Conservation (phyloP, 2,113 vertebrate species). For the Dasyurus viverrinus region DNA sequence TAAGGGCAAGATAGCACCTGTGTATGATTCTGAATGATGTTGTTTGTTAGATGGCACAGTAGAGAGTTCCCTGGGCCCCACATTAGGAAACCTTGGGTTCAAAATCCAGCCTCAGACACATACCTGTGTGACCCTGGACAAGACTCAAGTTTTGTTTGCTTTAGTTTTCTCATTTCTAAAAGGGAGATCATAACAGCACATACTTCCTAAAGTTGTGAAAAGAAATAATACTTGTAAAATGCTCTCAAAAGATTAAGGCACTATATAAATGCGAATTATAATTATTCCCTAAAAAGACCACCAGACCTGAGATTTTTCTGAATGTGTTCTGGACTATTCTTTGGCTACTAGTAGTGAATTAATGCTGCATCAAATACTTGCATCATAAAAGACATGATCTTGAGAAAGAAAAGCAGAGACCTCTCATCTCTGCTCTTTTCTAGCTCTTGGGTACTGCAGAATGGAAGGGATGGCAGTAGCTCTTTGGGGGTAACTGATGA, state of each 20-base stretch:
- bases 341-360: not conserved
- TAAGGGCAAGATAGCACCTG: not conserved
- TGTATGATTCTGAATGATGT: not conserved
- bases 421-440: not conserved
- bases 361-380: not conserved
- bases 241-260: not conserved
- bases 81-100: not conserved
- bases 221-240: not conserved
- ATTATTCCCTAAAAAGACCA: not conserved
- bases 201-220: not conserved
- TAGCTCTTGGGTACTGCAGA: not conserved
- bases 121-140: not conserved
- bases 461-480: constrained; percentile 52
- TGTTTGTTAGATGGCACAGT: not conserved
- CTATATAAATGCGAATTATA: not conserved
- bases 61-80: not conserved
- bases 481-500: constrained; percentile 69
- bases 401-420: not conserved
- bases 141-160: not conserved
- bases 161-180: not conserved
- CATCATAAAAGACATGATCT: not conserved
- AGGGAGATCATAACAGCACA: not conserved
- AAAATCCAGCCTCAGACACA: not conserved
- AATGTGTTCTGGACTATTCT: not conserved
- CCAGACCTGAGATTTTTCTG: not conserved